Conservation (phyloP, 2,888 invertebrate species). For the Cynaeus angustus region DNA sequence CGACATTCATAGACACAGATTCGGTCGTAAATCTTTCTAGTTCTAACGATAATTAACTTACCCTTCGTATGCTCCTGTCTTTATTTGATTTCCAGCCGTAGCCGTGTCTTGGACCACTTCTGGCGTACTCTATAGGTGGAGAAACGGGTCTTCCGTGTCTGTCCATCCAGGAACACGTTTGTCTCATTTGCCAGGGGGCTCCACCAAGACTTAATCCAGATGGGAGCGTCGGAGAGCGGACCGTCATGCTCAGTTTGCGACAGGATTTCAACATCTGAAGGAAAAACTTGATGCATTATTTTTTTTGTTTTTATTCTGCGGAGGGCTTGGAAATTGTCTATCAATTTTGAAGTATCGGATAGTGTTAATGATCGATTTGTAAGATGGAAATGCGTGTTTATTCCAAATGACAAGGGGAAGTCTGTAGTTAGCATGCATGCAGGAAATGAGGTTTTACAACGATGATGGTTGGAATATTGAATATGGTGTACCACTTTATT, state of each 20-base stretch:
- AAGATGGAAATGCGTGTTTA: constrained; percentile 36
- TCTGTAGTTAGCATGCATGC: constrained; percentile 41
- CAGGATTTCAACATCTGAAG: constrained; percentile 91
- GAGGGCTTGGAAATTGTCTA: constrained; percentile 16
- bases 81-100: constrained; percentile 73
- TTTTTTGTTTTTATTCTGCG: neutral
- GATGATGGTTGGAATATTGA: constrained; percentile 29
- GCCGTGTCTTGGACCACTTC: constrained; percentile 67
- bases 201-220: constrained; percentile 71
- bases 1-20: constrained; percentile 20
- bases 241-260: constrained; percentile 91
- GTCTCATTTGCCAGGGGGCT: constrained; percentile 76
- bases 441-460: constrained; percentile 42
- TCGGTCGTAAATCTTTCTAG: constrained; percentile 65
- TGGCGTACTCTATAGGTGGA: constrained; percentile 81
- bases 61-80: constrained; percentile 80
- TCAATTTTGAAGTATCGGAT: neutral
- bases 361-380: constrained; percentile 30
- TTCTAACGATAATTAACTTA: constrained; percentile 67
- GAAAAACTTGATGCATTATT: neutral
- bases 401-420: constrained; percentile 35
- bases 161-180: constrained; percentile 97
- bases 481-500: constrained; percentile 30
- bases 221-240: constrained; percentile 85
- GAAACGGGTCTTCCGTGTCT: constrained; percentile 92